phyloP scores from a whole-genome alignment of 2,797 vertebrate genomes.

The Discoglossus pictus region DNA sequence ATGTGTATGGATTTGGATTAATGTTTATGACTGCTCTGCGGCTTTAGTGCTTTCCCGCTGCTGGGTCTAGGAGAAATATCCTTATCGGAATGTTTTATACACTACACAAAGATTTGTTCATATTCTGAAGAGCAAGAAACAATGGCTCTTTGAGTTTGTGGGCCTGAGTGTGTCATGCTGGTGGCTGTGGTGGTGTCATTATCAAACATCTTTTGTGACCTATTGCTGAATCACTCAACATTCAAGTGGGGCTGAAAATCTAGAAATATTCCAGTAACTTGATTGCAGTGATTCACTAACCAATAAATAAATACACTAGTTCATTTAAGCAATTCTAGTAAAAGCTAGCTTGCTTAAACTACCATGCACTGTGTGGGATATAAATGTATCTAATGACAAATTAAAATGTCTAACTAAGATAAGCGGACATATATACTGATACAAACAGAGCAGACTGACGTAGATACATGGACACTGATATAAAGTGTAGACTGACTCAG shows the following conservation, averaged over 20 bases:
- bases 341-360: too few species aligned
- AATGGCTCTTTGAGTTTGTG: constrained; percentile 23
- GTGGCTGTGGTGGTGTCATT: constrained; percentile 17
- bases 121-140: constrained; percentile 23
- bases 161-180: background rate
- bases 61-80: constrained; percentile 33
- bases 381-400: too few species aligned
- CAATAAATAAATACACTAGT: constrained; percentile 6
- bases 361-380: too few species aligned
- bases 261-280: constrained; percentile 27
- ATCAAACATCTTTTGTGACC: constrained; percentile 32
- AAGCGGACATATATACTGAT: too few species aligned
- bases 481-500: too few species aligned
- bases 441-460: too few species aligned
- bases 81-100: constrained; percentile 29
- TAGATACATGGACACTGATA: too few species aligned
- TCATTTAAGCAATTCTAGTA: constrained; percentile 1
- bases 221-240: constrained; percentile 17
- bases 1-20: too few species aligned
- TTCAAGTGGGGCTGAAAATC: constrained; percentile 29
- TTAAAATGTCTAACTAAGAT: too few species aligned
- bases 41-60: constrained; percentile 21
- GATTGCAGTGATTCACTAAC: constrained; percentile 27
- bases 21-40: constrained; percentile 3
- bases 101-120: constrained; percentile 47